Base-by-base conservation (phyloP, 2,797 vertebrate genomes). In the Microtus californicus region DNA sequence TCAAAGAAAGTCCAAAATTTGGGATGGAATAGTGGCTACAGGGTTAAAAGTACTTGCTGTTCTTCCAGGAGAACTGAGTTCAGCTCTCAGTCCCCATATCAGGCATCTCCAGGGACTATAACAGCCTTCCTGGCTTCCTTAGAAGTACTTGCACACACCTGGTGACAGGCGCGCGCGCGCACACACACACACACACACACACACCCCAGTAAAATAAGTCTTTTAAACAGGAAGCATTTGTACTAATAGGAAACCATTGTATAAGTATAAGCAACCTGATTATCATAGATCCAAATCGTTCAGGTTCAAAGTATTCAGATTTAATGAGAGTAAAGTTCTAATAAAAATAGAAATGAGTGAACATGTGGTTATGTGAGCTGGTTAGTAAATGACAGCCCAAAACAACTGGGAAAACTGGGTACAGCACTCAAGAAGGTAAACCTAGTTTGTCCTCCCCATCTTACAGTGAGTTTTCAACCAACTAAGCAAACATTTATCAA, bases 271-370 rank as follows among this genome's bases (percentile, higher is more conserved):
- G 94, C 17, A 76, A 79, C 4, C n/a, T 31, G 54, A 86, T 83
- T 78, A 34, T 87, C 73, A 87, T 51, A 91, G 59, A 59, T 92
- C 61, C 95, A 0, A 40, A 73, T 83, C 77, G 51, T 37, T 59
- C 13, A 23, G 17, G 19, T 21, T 83, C 51, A 95, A 83, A 91
- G 43, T 77, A 78, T 77, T 77, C 25, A 92, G 31, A 87, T 87
- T 91, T 95, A 78, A 89, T 74, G 91, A 3, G 88, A 91, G 65
- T 61, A 87, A 85, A 85, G 2, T 93, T 37, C 61, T 78, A 43
- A 43, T 43, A 43, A 43, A 43, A 43, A 43, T 43, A 43, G 43
- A 43, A 43, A 43, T 43, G 43, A 43, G 6, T 43, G 43, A 43
- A 43, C 43, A 43, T 43, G 43, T 43, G 43, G 43, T 43, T 43